These are phyloP conservation scores for Thinocorus orbignyianus DNA, from an alignment of 2,113 vertebrate species.

Conservation along the genomic window DNA sequence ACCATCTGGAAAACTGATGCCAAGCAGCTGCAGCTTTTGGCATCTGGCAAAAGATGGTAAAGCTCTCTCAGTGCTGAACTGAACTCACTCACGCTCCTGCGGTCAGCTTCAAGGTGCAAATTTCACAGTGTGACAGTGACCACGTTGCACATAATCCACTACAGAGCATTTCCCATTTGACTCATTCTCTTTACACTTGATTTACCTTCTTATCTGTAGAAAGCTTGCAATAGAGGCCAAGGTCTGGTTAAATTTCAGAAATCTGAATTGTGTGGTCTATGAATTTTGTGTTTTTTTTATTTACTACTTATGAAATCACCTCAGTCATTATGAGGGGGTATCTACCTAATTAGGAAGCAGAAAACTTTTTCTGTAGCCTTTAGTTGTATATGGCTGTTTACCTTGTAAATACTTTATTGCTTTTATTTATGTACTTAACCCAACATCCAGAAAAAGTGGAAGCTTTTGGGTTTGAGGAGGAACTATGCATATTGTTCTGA, in stretches of 20 bases:
- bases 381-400: not conserved
- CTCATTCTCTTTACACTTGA: fast-evolving
- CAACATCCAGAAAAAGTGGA: not conserved
- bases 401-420: not conserved
- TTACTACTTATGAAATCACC: not conserved
- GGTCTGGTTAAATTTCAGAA: not conserved
- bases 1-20: conserved; percentile 43
- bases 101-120: not conserved
- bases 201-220: not conserved
- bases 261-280: not conserved
- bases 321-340: not conserved
- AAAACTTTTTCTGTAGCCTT: not conserved
- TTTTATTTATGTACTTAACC: not conserved
- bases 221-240: not conserved
- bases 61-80: not conserved
- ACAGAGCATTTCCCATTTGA: not conserved
- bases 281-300: not conserved
- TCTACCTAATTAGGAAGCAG: not conserved
- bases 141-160: fast-evolving
- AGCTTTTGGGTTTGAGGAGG: not conserved
- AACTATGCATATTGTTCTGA: not conserved
- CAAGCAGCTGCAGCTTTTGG: conserved; percentile 53
- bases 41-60: not conserved
- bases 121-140: not conserved
- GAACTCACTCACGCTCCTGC: not conserved